Evolutionary conservation across 2,888 invertebrate genomes (phyloP).

Genomic region (Nomada lathburiana): DNA sequence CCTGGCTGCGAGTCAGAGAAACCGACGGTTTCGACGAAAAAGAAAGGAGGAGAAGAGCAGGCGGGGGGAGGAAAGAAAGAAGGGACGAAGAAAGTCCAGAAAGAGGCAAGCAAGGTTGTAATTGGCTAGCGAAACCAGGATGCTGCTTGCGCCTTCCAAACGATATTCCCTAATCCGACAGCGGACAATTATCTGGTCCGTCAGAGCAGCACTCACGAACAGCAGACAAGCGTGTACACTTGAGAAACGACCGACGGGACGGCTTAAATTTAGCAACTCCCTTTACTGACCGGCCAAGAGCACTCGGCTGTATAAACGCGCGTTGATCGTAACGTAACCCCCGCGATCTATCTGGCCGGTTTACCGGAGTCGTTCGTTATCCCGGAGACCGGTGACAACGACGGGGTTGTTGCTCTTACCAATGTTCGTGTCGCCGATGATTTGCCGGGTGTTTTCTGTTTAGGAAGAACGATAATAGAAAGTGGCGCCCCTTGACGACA

Average conservation of each 20-base stretch:
- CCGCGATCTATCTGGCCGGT: slow-evolving; percentile 27
- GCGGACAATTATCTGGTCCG: slow-evolving; percentile 76
- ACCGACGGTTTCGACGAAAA: slow-evolving; percentile 34
- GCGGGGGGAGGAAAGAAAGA: not conserved
- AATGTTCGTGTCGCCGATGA: slow-evolving; percentile 14
- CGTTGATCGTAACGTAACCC: slow-evolving; percentile 61
- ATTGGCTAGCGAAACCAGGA: slow-evolving; percentile 66
- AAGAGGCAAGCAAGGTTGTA: slow-evolving; percentile 41
- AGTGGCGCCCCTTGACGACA: not conserved
- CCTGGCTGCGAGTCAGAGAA: slow-evolving; percentile 8
- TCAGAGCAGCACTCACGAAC: slow-evolving; percentile 66
- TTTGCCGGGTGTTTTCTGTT: not conserved
- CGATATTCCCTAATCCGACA: slow-evolving; percentile 77
- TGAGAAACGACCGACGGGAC: slow-evolving; percentile 74
- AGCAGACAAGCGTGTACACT: slow-evolving; percentile 74
- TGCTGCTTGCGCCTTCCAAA: slow-evolving; percentile 11
- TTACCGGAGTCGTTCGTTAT: slow-evolving; percentile 39
- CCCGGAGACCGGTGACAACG: slow-evolving; percentile 4
- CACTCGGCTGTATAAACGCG: slow-evolving; percentile 74
- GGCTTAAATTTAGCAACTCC: slow-evolving; percentile 76
- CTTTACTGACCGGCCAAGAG: slow-evolving; percentile 68
- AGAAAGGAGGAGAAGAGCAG: not conserved
- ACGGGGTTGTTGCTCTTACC: slow-evolving; percentile 11
- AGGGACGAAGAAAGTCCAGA: not conserved
- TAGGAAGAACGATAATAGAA: not conserved